Evolutionary conservation across 2,888 invertebrate species (phyloP).

Genomic region (Rhagonycha fulva): DNA sequence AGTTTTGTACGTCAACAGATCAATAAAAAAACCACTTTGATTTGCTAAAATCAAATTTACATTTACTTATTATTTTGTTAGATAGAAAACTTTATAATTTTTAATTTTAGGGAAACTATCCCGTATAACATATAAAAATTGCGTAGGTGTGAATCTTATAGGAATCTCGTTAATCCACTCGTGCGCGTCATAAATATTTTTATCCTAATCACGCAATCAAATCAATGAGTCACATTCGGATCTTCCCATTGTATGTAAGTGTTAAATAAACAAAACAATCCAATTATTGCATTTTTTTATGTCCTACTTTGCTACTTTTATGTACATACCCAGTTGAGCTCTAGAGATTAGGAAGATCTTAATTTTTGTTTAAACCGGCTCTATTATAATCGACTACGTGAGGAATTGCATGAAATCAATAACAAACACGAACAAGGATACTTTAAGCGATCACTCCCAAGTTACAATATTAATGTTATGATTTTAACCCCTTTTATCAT

Average conservation of each 20-base stretch:
- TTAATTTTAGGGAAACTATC: background rate
- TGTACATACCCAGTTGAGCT: background rate
- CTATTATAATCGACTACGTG: background rate
- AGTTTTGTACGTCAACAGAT: background rate
- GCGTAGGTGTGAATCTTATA: background rate
- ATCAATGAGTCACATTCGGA: too few relatives aligned
- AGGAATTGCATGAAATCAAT: background rate
- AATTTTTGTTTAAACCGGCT: background rate
- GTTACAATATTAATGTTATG: background rate
- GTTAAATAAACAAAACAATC: background rate
- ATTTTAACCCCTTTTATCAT: background rate
- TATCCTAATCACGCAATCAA: too few relatives aligned
- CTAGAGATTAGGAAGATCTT: background rate
- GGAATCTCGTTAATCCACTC: too few relatives aligned
- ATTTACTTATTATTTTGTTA: background rate
- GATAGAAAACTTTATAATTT: background rate
- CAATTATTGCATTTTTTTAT: background rate
- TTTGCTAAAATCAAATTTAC: background rate
- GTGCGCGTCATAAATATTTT: too few relatives aligned
- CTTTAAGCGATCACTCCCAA: background rate
- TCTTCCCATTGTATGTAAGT: background rate
- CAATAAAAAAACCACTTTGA: background rate
- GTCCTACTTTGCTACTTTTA: background rate
- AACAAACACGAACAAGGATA: background rate
- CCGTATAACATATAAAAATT: background rate